Percentiles rank a stretch among this genome's conserved stretches.
Conservation (phyloP, 37 sponge, comb jelly and placozoan genomes). For the Halisarca cf. caerulea region DNA sequence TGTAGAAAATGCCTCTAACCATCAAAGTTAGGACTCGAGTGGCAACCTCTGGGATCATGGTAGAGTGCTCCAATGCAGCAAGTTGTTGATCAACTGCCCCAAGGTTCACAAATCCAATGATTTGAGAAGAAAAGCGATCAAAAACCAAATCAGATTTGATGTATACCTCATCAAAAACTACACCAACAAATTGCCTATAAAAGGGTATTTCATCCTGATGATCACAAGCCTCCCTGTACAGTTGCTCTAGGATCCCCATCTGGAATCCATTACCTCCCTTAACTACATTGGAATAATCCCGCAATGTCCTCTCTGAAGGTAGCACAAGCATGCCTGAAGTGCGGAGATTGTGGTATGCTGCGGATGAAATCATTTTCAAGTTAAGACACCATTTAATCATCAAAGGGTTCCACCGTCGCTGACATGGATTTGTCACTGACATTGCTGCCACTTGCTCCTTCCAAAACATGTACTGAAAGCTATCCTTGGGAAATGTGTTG, state of each 20-base stretch:
- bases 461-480: constrained; percentile 1
- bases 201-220: neutral
- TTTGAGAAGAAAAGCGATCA: neutral
- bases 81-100: neutral
- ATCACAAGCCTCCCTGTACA: neutral
- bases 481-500: neutral
- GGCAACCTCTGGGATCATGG: constrained; percentile 6
- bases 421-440: neutral
- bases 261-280: neutral
- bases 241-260: neutral
- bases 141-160: neutral
- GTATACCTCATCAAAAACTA: constrained; percentile 7
- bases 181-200: neutral
- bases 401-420: neutral
- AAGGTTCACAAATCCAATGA: constrained; percentile 12
- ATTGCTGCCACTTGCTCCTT: neutral
- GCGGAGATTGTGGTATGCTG: neutral
- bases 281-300: neutral
- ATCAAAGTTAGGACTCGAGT: constrained; percentile 46
- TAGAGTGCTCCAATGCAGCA: neutral
- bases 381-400: constrained; percentile 15
- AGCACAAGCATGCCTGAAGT: constrained; percentile 20
- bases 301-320: neutral
- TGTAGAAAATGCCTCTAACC: constrained; percentile 40
- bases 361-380: neutral